Conservation (phyloP, 2,888 invertebrate genomes). For the Agriopis marginaria region DNA sequence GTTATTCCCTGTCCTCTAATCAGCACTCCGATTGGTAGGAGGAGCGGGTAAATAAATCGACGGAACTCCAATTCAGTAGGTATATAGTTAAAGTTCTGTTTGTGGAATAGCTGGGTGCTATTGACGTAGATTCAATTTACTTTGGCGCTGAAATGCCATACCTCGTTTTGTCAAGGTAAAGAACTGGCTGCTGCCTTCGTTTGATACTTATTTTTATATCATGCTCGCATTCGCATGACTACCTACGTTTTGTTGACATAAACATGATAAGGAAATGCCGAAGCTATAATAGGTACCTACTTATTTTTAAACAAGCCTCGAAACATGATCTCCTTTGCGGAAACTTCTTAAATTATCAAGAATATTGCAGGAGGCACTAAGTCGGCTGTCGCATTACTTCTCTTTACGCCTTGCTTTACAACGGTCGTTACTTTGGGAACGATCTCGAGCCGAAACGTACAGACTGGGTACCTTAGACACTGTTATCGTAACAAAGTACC, state of each 20-base stretch:
- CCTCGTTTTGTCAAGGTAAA: constrained; percentile 11
- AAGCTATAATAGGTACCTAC: constrained; percentile 40
- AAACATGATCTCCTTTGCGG: constrained; percentile 61
- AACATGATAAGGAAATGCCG: constrained; percentile 64
- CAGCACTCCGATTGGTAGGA: too few relatives aligned
- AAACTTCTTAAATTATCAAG: constrained; percentile 59
- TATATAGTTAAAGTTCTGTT: neutral
- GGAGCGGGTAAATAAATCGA: neutral
- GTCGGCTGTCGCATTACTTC: constrained; percentile 53
- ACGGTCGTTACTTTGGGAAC: constrained; percentile 56
- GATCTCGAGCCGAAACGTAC: constrained; percentile 47
- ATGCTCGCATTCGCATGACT: constrained; percentile 36
- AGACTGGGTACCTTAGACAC: constrained; percentile 44
- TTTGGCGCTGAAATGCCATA: neutral
- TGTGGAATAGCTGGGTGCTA: neutral
- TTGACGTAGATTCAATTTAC: neutral
- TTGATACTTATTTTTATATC: constrained; percentile 42
- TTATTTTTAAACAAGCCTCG: constrained; percentile 54
- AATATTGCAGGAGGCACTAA: constrained; percentile 57
- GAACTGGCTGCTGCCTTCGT: constrained; percentile 21
- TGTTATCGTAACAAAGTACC: constrained; percentile 50
- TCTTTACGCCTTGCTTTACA: constrained; percentile 54
- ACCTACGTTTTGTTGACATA: constrained; percentile 45
- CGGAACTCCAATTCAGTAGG: neutral
- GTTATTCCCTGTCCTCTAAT: too few relatives aligned